These are phyloP conservation scores for Cremastobaeus sp. DNA, from an alignment of 2,888 invertebrate species.

Conservation along the genomic window DNA sequence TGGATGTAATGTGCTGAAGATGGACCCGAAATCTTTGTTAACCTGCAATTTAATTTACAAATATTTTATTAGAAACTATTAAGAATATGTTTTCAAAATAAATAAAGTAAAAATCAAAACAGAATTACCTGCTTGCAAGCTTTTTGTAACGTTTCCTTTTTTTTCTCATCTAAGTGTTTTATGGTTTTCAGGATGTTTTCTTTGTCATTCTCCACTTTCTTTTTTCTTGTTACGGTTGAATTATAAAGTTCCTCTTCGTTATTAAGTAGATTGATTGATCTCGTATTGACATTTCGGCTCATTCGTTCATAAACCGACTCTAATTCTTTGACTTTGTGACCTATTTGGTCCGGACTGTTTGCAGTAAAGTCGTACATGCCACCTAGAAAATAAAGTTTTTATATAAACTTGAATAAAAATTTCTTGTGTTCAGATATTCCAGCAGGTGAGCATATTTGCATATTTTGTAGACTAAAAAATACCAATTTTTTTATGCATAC, in stretches of 20 bases:
- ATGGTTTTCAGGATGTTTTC: conserved; percentile 87
- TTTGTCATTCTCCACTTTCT: conserved; percentile 59
- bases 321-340: conserved; percentile 80
- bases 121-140: conserved; percentile 87
- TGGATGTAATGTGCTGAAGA: conserved; percentile 94
- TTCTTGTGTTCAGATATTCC: too few species aligned
- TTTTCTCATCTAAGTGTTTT: conserved; percentile 92
- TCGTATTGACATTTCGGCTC: conserved; percentile 86
- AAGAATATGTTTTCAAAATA: too few species aligned
- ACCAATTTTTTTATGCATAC: too few species aligned
- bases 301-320: conserved; percentile 83
- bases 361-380: conserved; percentile 85
- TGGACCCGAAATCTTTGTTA: conserved; percentile 95
- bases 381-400: conserved; percentile 73
- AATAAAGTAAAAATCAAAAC: too few species aligned
- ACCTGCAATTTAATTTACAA: conserved; percentile 80
- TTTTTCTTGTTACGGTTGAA: conserved; percentile 83
- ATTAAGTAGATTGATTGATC: conserved; percentile 91
- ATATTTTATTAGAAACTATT: too few species aligned
- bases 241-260: conserved; percentile 90
- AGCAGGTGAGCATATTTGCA: too few species aligned
- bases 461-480: too few species aligned
- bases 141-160: conserved; percentile 87
- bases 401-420: too few species aligned
- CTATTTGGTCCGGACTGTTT: conserved; percentile 81